Percentiles rank a stretch among this genome's conserved stretches.
Conservation (phyloP, 2,888 invertebrate species). For the Hypercompe scribonia region DNA sequence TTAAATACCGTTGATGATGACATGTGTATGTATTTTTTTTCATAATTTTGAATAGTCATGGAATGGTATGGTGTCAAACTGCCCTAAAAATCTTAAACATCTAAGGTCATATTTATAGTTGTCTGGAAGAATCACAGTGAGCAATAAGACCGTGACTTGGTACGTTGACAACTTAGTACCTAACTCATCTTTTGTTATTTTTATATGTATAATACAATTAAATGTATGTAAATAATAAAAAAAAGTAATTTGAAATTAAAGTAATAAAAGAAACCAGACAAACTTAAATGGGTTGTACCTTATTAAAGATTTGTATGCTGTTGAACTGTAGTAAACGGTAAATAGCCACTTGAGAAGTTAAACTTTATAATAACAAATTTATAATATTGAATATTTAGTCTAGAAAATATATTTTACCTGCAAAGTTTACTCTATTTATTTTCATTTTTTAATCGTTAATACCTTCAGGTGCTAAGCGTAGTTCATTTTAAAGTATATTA, state of each 20-base stretch:
- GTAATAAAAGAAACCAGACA: neutral
- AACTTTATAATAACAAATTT: slow-evolving; percentile 29
- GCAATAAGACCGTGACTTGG: too few species aligned
- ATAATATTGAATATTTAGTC: slow-evolving; percentile 23
- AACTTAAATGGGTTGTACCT: neutral
- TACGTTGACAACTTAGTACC: too few species aligned
- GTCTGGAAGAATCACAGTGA: too few species aligned
- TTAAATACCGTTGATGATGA: too few species aligned
- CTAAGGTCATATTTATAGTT: too few species aligned
- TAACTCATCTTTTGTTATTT: too few species aligned
- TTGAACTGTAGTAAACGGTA: neutral
- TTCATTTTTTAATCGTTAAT: slow-evolving; percentile 56
- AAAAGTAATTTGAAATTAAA: neutral
- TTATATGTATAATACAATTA: too few species aligned
- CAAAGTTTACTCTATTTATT: slow-evolving; percentile 44
- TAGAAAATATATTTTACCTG: slow-evolving; percentile 39
- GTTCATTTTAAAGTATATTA: slow-evolving; percentile 58
- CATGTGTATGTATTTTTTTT: too few species aligned
- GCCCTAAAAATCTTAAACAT: too few species aligned
- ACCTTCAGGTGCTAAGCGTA: slow-evolving; percentile 59
- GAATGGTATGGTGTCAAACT: too few species aligned
- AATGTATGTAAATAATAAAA: too few species aligned
- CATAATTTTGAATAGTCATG: too few species aligned
- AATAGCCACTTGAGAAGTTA: neutral
- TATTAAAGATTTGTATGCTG: neutral